Base-by-base conservation (phyloP, 2,113 vertebrate genomes). In the Bufo gargarizans region DNA sequence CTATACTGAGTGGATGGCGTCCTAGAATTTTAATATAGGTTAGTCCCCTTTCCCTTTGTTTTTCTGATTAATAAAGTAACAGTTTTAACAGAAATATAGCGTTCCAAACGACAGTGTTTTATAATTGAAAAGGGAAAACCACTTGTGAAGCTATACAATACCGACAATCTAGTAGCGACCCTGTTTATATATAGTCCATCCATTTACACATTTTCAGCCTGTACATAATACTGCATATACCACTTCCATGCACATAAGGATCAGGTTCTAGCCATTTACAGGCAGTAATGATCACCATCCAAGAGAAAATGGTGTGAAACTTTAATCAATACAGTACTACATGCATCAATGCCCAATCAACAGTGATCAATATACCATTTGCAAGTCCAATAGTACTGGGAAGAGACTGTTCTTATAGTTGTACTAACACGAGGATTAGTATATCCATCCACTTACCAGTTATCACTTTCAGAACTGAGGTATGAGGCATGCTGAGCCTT, bases 91-190 rank as follows among this genome's bases (percentile, higher is more conserved):
- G n/a, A n/a, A n/a, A n/a, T n/a, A n/a, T n/a, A n/a, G n/a, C n/a
- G n/a, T n/a, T n/a, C n/a, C n/a, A n/a, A n/a, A n/a, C n/a, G n/a
- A n/a, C n/a, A n/a, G n/a, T n/a, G n/a, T n/a, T n/a, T n/a, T n/a
- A n/a, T n/a, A n/a, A n/a, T n/a, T 33, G 63, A 84, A 84, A 71
- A 84, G 82, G 49, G 7, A 84, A 53, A 84, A 49, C 11, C 47
- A 67, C 81, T 67, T 83, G 45, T 65, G 33, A 83, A 50, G 55
- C 11, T 67, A 22, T n/a, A 49, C 55, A 13, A 6, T 47, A 33
- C 20, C 22, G 9, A 12, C 45, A 20, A 1, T 22, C 16, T 17
- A 45, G 17, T 17, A 20, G 14, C 11, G 6, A 59, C 6, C 4
- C 59, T 67, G 8, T 19, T 63, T 59, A 50, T 50, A 61, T 20